These are phyloP conservation scores for Macrotis lagotis DNA, from an alignment of 2,113 vertebrate species.

Conservation along the genomic window DNA sequence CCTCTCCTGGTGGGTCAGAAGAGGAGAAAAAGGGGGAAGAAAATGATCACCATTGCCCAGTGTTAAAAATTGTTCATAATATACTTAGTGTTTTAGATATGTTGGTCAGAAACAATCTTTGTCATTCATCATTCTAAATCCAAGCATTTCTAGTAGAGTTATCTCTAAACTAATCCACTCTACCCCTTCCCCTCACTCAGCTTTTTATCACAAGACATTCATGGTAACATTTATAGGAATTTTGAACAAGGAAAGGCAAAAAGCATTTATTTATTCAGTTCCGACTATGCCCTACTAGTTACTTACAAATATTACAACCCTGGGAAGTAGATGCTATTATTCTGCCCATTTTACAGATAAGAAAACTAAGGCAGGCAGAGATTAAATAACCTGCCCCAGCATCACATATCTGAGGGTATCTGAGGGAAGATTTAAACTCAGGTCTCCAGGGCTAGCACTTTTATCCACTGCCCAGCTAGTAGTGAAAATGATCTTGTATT, in stretches of 20 bases:
- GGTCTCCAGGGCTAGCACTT: not conserved
- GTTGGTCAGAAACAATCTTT: not conserved
- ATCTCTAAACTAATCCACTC: not conserved
- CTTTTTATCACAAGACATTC: not conserved
- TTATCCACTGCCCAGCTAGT: not conserved
- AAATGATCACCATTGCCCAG: not conserved
- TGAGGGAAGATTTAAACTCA: too few species aligned
- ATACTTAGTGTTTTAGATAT: not conserved
- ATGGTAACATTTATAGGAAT: not conserved
- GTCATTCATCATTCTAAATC: not conserved
- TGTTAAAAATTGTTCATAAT: not conserved
- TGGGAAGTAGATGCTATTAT: not conserved
- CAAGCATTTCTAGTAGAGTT: not conserved
- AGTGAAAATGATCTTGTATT: not conserved
- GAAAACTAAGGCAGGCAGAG: not conserved
- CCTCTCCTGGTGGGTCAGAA: not conserved
- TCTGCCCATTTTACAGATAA: not conserved
- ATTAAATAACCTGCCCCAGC: not conserved
- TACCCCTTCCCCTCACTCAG: not conserved
- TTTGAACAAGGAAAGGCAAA: not conserved
- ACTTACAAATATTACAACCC: not conserved
- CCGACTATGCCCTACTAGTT: too few species aligned
- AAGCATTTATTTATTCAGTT: not conserved
- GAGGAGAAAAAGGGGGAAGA: not conserved
- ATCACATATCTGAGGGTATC: not conserved